Evolutionary conservation across 2,797 vertebrate genomes (phyloP).

Genomic region (Propithecus perrieri): DNA sequence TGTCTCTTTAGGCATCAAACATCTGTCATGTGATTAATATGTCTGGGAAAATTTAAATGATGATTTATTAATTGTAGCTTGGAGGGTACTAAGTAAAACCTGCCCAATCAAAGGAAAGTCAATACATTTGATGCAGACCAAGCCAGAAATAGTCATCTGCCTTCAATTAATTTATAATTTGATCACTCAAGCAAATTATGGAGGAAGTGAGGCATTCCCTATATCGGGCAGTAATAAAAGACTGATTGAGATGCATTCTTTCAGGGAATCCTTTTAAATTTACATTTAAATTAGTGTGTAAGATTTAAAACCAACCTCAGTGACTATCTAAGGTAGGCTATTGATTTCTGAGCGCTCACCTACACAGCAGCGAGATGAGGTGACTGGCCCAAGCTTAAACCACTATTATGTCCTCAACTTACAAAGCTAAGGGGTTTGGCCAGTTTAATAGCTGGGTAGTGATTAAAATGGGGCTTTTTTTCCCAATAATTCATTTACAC

Average conservation of each 20-base stretch:
- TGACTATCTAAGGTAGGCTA: background rate
- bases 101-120: constrained; percentile 48
- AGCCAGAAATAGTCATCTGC: constrained; percentile 20
- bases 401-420: background rate
- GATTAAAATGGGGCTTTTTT: background rate
- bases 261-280: background rate
- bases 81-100: background rate
- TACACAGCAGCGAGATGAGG: background rate
- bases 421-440: background rate
- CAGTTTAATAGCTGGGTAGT: background rate
- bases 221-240: background rate
- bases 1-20: constrained; percentile 50
- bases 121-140: constrained; percentile 15
- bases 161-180: constrained; percentile 69
- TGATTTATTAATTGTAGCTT: constrained; percentile 57
- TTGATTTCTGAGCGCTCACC: background rate
- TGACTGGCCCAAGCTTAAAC: background rate
- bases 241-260: background rate
- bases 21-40: constrained; percentile 63
- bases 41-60: constrained; percentile 60
- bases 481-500: background rate
- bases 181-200: constrained; percentile 44
- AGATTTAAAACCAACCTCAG: background rate
- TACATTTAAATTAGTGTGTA: background rate
- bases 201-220: constrained; percentile 45